Conservation (phyloP, 2,888 invertebrate species). For the Argyra leucocephala region DNA sequence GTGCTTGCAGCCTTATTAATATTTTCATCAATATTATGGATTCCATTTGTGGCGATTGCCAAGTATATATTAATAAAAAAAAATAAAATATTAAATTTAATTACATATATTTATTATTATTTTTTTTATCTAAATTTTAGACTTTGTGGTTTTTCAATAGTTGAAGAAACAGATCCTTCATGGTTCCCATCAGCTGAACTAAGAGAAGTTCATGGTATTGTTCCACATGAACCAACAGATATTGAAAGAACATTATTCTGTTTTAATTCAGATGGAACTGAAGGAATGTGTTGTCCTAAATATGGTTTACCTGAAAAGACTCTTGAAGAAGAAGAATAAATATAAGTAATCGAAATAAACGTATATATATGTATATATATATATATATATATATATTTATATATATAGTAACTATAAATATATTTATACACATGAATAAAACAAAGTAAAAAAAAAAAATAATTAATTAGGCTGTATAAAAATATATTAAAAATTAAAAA, state of each 20-base stretch:
- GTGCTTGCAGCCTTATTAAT: conserved; percentile 63
- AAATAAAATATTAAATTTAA: no score
- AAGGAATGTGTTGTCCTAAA: conserved; percentile 71
- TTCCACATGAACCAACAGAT: conserved; percentile 69
- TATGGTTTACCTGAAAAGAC: conserved; percentile 41
- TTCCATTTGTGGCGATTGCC: conserved; percentile 70
- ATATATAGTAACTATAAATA: neutral
- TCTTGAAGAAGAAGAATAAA: conserved; percentile 42
- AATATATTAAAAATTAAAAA: no score
- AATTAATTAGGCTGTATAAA: neutral
- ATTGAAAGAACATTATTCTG: conserved; percentile 74
- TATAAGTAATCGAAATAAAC: no score
- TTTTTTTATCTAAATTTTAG: conserved; percentile 45
- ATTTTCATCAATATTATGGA: conserved; percentile 76
- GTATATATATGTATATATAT: neutral
- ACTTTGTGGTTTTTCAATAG: conserved; percentile 65
- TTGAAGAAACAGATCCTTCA: conserved; percentile 81
- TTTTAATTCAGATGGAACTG: conserved; percentile 71
- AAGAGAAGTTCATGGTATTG: conserved; percentile 79
- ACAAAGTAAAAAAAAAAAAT: neutral
- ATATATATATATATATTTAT: neutral
- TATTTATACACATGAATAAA: neutral
- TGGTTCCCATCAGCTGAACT: conserved; percentile 87
- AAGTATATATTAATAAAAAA: conserved; percentile 51
- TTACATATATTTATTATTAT: no score